A percentile compares a stretch with the other conserved stretches of the same genome.
Conservation (phyloP, 2,888 invertebrate species). For the Craniophora ligustri region DNA sequence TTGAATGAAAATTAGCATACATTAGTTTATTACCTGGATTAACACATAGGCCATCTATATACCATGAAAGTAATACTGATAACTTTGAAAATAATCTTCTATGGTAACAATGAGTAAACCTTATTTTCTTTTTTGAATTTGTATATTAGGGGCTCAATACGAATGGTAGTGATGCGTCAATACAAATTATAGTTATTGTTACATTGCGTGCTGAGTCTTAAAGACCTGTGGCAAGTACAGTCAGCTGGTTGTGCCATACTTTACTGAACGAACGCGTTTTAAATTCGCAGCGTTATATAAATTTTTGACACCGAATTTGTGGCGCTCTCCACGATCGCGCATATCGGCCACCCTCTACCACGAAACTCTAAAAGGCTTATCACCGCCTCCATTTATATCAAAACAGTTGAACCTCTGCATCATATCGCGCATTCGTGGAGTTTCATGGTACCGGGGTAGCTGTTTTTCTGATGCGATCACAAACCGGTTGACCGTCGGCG, state of each 20-base stretch:
- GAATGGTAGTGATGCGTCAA: too few relatives aligned
- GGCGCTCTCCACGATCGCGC: slow-evolving; percentile 74
- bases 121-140: too few relatives aligned
- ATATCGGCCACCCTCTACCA: slow-evolving; percentile 76
- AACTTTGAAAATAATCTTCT: too few relatives aligned
- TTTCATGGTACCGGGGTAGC: slow-evolving; percentile 76
- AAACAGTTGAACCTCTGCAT: slow-evolving; percentile 7
- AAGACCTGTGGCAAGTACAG: background rate
- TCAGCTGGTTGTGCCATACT: slow-evolving; percentile 34
- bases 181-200: background rate
- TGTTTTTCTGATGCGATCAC: slow-evolving; percentile 87
- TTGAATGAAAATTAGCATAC: too few relatives aligned
- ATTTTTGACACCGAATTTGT: slow-evolving; percentile 80
- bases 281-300: slow-evolving; percentile 77
- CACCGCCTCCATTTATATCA: slow-evolving; percentile 33
- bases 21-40: too few relatives aligned
- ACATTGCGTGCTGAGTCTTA: background rate
- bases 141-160: too few relatives aligned
- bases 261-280: slow-evolving; percentile 42
- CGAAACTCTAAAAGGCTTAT: slow-evolving; percentile 41
- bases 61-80: too few relatives aligned
- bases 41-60: too few relatives aligned
- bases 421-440: slow-evolving; percentile 24
- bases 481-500: slow-evolving; percentile 86
- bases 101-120: too few relatives aligned